These are phyloP conservation scores for Lypha dubia DNA, from an alignment of 2,888 invertebrate genomes.

Conservation along the genomic window DNA sequence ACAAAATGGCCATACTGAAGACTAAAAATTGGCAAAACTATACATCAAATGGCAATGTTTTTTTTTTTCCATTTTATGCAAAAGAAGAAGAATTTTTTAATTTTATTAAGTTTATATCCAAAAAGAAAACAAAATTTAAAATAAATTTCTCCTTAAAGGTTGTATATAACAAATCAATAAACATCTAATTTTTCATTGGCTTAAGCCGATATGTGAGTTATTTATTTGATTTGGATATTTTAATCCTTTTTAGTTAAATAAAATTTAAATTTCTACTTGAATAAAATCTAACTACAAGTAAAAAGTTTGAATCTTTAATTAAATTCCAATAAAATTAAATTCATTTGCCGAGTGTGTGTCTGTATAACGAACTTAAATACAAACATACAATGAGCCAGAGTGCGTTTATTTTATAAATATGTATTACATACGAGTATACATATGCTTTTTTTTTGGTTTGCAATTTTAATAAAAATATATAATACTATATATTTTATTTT, in stretches of 20 bases:
- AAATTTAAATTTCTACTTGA: constrained; percentile 40
- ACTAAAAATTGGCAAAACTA: too few species aligned
- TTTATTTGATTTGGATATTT: background rate
- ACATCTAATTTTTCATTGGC: background rate
- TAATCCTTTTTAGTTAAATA: constrained; percentile 25
- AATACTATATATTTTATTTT: constrained; percentile 57
- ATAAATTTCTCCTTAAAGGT: too few species aligned
- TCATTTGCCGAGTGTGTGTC: constrained; percentile 28
- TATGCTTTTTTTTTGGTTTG: background rate
- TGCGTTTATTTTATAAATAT: constrained; percentile 44
- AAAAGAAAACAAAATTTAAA: too few species aligned
- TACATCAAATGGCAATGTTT: too few species aligned
- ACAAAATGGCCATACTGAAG: too few species aligned
- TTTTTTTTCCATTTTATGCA: too few species aligned
- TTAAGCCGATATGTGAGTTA: background rate
- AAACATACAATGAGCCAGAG: background rate
- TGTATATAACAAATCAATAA: too few species aligned
- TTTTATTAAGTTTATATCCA: too few species aligned
- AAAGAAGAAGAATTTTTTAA: too few species aligned
- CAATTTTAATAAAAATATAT: constrained; percentile 24
- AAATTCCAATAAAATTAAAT: constrained; percentile 69
- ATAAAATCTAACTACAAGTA: constrained; percentile 36
- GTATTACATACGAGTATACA: too few species aligned
- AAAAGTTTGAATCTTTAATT: constrained; percentile 66
- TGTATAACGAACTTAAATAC: background rate